Percentiles rank a stretch among this genome's conserved stretches.
Conservation (phyloP, 2,888 invertebrate genomes). For the Drosophila yooni region DNA sequence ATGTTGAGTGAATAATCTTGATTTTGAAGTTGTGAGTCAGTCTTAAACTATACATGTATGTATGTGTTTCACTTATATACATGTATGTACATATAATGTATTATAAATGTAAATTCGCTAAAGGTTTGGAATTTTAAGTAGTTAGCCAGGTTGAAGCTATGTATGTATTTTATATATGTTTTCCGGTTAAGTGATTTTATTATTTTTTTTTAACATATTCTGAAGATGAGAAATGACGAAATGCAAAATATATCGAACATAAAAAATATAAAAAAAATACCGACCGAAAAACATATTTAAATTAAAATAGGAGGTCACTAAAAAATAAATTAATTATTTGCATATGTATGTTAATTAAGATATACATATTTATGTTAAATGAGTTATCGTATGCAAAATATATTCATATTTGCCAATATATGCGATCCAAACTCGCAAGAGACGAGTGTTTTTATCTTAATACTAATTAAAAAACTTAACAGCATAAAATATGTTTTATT, state of each 20-base stretch:
- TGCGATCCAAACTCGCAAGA: not conserved
- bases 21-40: not conserved
- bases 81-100: not conserved
- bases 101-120: not conserved
- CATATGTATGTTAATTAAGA: not conserved
- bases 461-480: not conserved
- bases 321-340: not conserved
- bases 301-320: not conserved
- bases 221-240: not conserved
- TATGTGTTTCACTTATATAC: not conserved
- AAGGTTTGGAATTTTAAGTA: not conserved
- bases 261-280: not conserved
- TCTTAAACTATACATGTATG: not conserved
- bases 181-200: not conserved
- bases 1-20: not conserved
- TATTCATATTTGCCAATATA: not conserved
- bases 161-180: not conserved
- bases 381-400: not conserved
- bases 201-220: not conserved
- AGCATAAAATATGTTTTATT: not conserved
- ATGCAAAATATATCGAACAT: not conserved
- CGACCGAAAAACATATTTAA: not conserved
- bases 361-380: not conserved
- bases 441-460: not conserved
- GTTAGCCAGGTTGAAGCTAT: not conserved